Evolutionary conservation across 2,113 vertebrate genomes (phyloP).

Genomic region (Dasyurus viverrinus): DNA sequence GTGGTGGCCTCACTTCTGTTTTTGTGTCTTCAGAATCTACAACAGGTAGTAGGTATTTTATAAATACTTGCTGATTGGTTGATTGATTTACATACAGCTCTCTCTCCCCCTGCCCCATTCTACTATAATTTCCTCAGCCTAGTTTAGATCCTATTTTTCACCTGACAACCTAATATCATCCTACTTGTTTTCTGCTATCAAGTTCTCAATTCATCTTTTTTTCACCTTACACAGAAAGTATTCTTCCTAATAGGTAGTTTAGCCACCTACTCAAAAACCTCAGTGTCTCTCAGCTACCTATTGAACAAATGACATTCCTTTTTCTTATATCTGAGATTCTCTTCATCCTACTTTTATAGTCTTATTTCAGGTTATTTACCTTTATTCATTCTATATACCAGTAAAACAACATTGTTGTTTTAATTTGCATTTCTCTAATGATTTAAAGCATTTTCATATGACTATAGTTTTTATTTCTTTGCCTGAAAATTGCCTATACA

Average conservation of each 20-base stretch:
- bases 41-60: neutral
- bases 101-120: neutral
- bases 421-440: too few relatives aligned
- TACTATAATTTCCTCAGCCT: neutral
- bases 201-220: neutral
- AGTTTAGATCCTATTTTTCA: neutral
- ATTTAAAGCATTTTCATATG: too few relatives aligned
- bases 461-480: too few relatives aligned
- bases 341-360: neutral
- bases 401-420: neutral
- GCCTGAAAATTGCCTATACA: too few relatives aligned
- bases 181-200: neutral
- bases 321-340: neutral
- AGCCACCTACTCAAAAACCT: neutral
- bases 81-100: neutral
- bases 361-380: neutral
- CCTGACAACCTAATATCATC: neutral
- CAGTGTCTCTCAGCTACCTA: neutral
- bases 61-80: neutral
- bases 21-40: neutral
- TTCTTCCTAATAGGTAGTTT: neutral
- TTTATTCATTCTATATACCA: neutral
- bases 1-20: neutral
- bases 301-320: neutral
- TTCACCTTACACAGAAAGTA: neutral